Conservation (phyloP, 53 echinoderm and acorn worm species). For the Echinometra lucunter region DNA sequence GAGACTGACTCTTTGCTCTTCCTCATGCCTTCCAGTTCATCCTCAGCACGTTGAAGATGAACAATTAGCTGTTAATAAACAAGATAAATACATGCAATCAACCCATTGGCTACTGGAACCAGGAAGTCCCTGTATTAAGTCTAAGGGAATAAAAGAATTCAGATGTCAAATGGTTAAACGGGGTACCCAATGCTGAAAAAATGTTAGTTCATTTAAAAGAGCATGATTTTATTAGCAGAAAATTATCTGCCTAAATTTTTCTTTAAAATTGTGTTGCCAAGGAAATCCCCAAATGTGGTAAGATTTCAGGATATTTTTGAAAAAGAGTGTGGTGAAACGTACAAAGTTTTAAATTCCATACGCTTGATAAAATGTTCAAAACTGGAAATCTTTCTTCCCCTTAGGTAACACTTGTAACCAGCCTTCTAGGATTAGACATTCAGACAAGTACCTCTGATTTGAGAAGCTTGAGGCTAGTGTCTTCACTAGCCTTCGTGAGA, state of each 20-base stretch:
- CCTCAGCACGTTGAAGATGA: conserved; percentile 71
- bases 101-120: no score
- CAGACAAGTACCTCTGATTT: conserved; percentile 75
- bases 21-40: conserved; percentile 68
- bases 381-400: neutral
- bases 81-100: neutral
- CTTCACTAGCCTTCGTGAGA: conserved; percentile 63
- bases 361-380: neutral
- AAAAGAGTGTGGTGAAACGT: neutral
- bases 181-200: no score
- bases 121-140: no score
- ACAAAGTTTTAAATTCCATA: neutral
- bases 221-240: no score
- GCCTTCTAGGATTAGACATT: no score
- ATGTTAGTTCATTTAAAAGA: no score
- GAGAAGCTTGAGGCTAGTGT: conserved; percentile 72
- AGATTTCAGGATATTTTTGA: no score
- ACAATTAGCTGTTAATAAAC: conserved; percentile 63
- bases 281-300: no score
- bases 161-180: no score
- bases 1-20: conserved; percentile 84
- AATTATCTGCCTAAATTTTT: no score
- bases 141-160: no score
- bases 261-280: no score
- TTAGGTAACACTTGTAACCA: neutral